Conservation (phyloP, 2,797 vertebrate genomes). For the Cynopterus sphinx region DNA sequence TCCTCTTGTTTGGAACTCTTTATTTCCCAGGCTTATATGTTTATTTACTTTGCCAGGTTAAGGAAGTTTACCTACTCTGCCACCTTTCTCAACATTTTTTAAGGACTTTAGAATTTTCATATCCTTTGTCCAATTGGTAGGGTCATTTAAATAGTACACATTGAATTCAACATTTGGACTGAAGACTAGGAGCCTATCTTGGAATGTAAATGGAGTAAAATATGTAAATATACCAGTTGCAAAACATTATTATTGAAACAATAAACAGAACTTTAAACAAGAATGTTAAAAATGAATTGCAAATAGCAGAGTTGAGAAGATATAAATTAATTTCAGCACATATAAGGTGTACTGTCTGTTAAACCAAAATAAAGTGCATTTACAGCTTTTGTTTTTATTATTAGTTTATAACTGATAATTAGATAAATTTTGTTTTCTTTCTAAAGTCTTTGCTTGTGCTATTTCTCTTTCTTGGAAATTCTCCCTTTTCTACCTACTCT, state of each 20-base stretch:
- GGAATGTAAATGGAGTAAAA: conserved; percentile 12
- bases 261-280: neutral
- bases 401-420: neutral
- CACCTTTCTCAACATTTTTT: too few relatives aligned
- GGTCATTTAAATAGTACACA: neutral
- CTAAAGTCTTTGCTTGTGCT: neutral
- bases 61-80: too few relatives aligned
- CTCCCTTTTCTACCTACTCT: neutral
- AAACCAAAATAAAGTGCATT: neutral
- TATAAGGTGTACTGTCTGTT: neutral
- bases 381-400: neutral
- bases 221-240: neutral
- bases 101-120: neutral
- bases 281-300: neutral
- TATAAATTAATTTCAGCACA: neutral
- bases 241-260: neutral
- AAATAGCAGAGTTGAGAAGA: neutral
- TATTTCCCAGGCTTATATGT: too few relatives aligned
- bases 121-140: neutral
- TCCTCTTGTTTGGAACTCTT: too few relatives aligned
- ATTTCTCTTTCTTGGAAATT: neutral
- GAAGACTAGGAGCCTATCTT: neutral
- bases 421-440: neutral
- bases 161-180: neutral
- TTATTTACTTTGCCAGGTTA: too few relatives aligned